These are phyloP conservation scores for Amphimallon solstitiale DNA, from an alignment of 2,888 invertebrate genomes.

Conservation along the genomic window DNA sequence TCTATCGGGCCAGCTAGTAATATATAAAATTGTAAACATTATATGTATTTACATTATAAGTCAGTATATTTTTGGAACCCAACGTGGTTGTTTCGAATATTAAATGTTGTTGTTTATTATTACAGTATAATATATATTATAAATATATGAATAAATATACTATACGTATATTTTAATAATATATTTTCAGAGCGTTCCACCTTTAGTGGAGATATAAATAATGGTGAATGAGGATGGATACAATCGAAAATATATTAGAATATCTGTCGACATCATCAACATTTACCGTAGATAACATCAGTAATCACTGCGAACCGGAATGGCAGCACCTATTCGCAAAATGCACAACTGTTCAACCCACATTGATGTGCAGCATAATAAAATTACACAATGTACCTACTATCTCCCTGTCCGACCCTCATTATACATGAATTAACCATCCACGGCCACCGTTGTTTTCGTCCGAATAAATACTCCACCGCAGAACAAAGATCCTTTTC, in stretches of 20 bases:
- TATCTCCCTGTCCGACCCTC: slow-evolving; percentile 54
- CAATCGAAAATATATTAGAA: slow-evolving; percentile 28
- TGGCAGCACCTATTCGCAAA: slow-evolving; percentile 46
- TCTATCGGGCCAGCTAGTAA: no score
- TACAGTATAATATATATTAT: no score
- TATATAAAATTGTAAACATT: no score
- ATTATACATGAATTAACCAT: slow-evolving; percentile 55
- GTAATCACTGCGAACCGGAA: slow-evolving; percentile 33
- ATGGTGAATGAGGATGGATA: slow-evolving; percentile 25
- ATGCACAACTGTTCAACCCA: slow-evolving; percentile 57
- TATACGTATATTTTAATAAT: no score
- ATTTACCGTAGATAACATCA: slow-evolving; percentile 22
- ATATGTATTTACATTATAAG: no score
- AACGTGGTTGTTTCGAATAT: no score
- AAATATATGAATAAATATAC: no score
- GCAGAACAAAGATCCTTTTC: slow-evolving; percentile 49
- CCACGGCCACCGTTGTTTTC: slow-evolving; percentile 46
- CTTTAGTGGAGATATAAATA: background rate
- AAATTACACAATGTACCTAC: slow-evolving; percentile 54
- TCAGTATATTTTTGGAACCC: no score
- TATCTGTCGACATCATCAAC: slow-evolving; percentile 36
- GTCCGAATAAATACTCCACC: slow-evolving; percentile 45
- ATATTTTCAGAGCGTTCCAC: no score
- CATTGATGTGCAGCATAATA: slow-evolving; percentile 54
- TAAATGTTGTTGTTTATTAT: no score